Evolutionary conservation across 2,797 vertebrate species (phyloP).

Genomic region (Macropus fuliginosus): DNA sequence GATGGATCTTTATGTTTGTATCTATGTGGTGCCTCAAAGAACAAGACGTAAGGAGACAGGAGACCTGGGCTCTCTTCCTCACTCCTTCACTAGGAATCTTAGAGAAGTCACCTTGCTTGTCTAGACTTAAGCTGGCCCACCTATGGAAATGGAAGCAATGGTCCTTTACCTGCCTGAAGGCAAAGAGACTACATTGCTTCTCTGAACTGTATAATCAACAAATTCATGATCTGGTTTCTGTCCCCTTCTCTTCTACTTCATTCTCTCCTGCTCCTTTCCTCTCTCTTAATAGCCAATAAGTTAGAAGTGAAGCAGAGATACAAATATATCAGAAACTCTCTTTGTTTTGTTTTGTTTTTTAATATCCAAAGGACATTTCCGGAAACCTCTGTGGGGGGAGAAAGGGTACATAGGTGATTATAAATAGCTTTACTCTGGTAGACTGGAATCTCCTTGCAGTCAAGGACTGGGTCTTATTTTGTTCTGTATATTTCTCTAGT

Average conservation of each 20-base stretch:
- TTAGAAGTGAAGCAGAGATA: background rate
- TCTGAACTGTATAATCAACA: background rate
- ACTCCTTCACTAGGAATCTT: background rate
- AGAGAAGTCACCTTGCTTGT: background rate
- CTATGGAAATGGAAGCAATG: background rate
- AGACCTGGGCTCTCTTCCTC: background rate
- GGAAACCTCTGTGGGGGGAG: background rate
- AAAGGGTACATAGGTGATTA: background rate
- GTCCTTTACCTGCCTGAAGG: background rate
- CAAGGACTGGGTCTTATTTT: background rate
- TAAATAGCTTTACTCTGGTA: background rate
- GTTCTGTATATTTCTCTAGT: background rate
- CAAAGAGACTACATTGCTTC: background rate
- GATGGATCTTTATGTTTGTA: background rate
- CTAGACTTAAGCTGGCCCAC: background rate
- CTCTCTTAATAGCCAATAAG: slow-evolving; percentile 16
- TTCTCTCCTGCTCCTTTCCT: slow-evolving; percentile 25
- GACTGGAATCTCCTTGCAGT: background rate
- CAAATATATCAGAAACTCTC: background rate
- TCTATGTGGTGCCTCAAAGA: background rate
- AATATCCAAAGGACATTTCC: background rate
- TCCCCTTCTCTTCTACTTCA: background rate
- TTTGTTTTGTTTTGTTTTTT: background rate
- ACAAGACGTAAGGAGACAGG: background rate
- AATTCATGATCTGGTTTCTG: background rate